Conservation (phyloP, 2,797 vertebrate species). For the Morelia viridis region DNA sequence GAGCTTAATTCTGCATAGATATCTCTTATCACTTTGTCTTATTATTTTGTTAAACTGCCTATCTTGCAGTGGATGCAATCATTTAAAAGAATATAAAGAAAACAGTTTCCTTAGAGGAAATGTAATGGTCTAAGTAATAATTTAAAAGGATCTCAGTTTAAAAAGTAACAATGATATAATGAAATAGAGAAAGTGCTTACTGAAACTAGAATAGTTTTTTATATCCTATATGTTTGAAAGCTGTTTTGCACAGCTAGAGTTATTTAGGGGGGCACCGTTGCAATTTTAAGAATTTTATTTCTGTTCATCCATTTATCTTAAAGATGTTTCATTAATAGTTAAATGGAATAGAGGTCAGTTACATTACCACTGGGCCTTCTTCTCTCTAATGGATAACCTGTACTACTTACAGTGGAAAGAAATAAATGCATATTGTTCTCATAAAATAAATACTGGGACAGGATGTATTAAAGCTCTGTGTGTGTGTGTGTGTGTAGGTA, state of each 20-base stretch:
- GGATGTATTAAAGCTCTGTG: background rate
- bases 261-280: background rate
- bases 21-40: background rate
- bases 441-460: background rate
- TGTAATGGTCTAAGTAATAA: slow-evolving; percentile 10
- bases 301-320: background rate
- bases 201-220: background rate
- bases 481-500: too few species aligned
- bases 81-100: background rate
- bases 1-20: background rate
- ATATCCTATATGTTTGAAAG: background rate
- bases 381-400: background rate
- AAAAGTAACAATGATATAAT: slow-evolving; percentile 25
- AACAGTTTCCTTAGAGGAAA: slow-evolving; percentile 1
- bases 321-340: background rate
- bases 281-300: slow-evolving; percentile 1
- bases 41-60: background rate
- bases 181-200: slow-evolving; percentile 13
- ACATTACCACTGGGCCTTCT: slow-evolving; percentile 2
- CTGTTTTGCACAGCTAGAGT: background rate
- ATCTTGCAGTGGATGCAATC: background rate
- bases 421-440: background rate
- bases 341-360: rapidly evolving
- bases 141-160: slow-evolving; percentile 17
- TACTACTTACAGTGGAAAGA: rapidly evolving